These are phyloP conservation scores for Staurois parvus DNA, from an alignment of 2,797 vertebrate genomes.

Conservation along the genomic window DNA sequence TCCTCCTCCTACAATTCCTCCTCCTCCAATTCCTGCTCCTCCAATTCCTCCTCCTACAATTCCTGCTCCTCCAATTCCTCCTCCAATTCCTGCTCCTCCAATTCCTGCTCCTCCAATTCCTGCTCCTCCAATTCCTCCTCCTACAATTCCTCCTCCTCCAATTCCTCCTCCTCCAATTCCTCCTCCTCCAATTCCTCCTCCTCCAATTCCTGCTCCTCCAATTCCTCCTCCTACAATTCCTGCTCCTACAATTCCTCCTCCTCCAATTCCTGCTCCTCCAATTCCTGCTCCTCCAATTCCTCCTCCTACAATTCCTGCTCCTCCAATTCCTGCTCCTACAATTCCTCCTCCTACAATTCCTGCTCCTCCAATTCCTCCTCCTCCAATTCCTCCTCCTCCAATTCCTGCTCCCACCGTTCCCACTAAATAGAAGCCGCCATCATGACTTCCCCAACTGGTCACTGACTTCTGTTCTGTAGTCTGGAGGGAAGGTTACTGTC, in stretches of 20 bases:
- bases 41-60: slow-evolving; percentile 21
- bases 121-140: slow-evolving; percentile 12
- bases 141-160: slow-evolving; percentile 13
- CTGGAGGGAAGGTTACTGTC: too few relatives aligned
- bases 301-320: slow-evolving; percentile 20
- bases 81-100: slow-evolving; percentile 10
- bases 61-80: slow-evolving; percentile 1
- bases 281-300: slow-evolving; percentile 10
- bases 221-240: slow-evolving; percentile 18
- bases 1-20: slow-evolving; percentile 16
- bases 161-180: slow-evolving; percentile 9
- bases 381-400: slow-evolving; percentile 9
- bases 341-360: slow-evolving; percentile 18
- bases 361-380: too few relatives aligned
- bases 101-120: slow-evolving; percentile 10
- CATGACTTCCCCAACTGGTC: too few relatives aligned
- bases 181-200: slow-evolving; percentile 11
- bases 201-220: slow-evolving; percentile 4
- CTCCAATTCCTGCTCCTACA: slow-evolving; percentile 14
- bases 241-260: too few relatives aligned
- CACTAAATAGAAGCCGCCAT: too few relatives aligned
- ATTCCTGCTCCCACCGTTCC: slow-evolving; percentile 8
- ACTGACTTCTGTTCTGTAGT: too few relatives aligned
- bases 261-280: slow-evolving; percentile 10
- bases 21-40: slow-evolving; percentile 5